These are phyloP conservation scores for Zaprionus camerounensis DNA, from an alignment of 1,140 invertebrate genomes.

Conservation along the genomic window DNA sequence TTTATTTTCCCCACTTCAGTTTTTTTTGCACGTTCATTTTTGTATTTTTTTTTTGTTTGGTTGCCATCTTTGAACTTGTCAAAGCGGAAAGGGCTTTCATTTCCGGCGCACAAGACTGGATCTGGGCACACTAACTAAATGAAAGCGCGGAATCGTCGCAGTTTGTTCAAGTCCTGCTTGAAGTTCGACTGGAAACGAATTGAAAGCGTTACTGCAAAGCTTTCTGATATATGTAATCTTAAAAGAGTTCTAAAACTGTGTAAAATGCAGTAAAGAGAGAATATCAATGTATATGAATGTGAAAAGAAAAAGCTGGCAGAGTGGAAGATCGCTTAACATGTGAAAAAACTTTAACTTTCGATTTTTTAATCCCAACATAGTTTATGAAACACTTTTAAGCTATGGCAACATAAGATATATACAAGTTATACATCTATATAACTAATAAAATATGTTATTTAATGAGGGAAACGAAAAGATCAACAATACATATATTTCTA, in stretches of 20 bases:
- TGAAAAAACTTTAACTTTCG: no score
- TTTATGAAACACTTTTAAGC: no score
- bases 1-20: constrained; percentile 46
- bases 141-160: constrained; percentile 24
- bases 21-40: constrained; percentile 22
- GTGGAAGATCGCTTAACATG: no score
- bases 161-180: background rate
- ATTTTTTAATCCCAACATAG: no score
- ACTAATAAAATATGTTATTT: no score
- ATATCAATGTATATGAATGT: no score
- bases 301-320: no score
- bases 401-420: no score
- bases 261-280: no score
- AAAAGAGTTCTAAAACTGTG: background rate
- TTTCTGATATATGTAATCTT: background rate
- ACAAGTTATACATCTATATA: no score
- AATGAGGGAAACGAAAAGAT: no score
- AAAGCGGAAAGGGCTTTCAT: constrained; percentile 78
- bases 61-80: constrained; percentile 68
- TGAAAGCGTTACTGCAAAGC: background rate
- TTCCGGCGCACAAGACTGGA: constrained; percentile 61
- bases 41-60: constrained; percentile 23
- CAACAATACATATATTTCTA: no score
- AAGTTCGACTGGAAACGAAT: background rate
- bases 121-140: constrained; percentile 34